A percentile compares a stretch with the other conserved stretches of the same genome.
Evolutionary conservation across 1,140 invertebrate genomes (phyloP).

Genomic region (Heliconius hewitsoni): DNA sequence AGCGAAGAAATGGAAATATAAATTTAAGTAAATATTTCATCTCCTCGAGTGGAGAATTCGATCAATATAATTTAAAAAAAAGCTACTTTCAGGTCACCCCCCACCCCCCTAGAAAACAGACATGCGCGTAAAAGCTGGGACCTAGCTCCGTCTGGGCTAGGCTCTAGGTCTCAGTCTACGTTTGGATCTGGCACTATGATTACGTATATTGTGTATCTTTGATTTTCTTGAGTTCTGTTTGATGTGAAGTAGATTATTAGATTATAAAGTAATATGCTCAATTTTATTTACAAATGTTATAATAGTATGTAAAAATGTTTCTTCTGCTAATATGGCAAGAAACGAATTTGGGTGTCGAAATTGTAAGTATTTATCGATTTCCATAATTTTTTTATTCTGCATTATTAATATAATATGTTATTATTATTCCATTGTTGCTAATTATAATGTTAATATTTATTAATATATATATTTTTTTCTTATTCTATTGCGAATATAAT

Average conservation of each 20-base stretch:
- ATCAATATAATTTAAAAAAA: background rate
- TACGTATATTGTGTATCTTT: slow-evolving; percentile 9
- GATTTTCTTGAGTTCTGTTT: slow-evolving; percentile 2
- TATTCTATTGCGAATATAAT: no score
- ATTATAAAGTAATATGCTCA: background rate
- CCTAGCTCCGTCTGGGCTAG: slow-evolving; percentile 13
- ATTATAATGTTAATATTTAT: background rate
- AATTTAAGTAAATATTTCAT: no score
- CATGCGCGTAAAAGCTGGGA: slow-evolving; percentile 16
- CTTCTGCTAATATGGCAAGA: background rate
- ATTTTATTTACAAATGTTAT: slow-evolving; percentile 4
- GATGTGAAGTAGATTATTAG: background rate
- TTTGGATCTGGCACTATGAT: slow-evolving; percentile 1
- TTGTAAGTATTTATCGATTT: background rate
- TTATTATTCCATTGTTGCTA: background rate
- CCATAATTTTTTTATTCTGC: no score
- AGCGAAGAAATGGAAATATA: no score
- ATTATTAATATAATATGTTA: no score
- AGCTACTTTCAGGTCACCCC: background rate
- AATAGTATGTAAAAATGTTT: slow-evolving; percentile 3
- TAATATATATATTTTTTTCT: no score
- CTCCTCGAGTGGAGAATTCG: no score
- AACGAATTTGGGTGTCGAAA: background rate
- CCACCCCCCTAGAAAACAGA: background rate
- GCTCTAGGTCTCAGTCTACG: background rate